These are phyloP conservation scores for Meloidogyne hapla DNA, from an alignment of 1,140 invertebrate genomes.

Conservation along the genomic window DNA sequence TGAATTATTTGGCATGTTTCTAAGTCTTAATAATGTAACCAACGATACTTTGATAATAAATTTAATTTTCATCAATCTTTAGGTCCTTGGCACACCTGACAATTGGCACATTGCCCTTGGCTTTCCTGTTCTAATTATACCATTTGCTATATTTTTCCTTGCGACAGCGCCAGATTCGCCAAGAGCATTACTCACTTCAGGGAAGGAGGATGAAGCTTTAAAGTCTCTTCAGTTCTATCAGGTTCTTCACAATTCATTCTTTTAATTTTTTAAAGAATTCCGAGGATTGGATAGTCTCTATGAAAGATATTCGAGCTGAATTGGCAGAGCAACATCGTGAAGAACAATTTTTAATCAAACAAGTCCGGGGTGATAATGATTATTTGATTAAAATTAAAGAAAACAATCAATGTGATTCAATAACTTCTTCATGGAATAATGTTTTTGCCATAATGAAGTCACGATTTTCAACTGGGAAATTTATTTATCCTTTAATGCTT, in stretches of 20 bases:
- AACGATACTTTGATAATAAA: too few relatives aligned
- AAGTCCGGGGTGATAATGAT: too few relatives aligned
- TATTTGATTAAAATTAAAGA: too few relatives aligned
- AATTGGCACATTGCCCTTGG: slow-evolving; percentile 44
- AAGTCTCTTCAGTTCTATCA: slow-evolving; percentile 47
- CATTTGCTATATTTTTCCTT: slow-evolving; percentile 32
- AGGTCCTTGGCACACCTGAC: slow-evolving; percentile 32
- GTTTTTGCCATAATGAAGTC: slow-evolving; percentile 11
- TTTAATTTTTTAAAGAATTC: slow-evolving; percentile 34
- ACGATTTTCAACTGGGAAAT: slow-evolving; percentile 41
- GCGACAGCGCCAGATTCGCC: slow-evolving; percentile 43
- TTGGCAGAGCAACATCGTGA: neutral
- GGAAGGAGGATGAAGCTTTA: slow-evolving; percentile 33
- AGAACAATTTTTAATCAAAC: neutral
- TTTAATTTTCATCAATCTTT: slow-evolving; percentile 20
- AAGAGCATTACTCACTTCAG: slow-evolving; percentile 34
- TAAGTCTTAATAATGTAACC: slow-evolving; percentile 29
- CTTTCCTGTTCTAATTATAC: slow-evolving; percentile 39
- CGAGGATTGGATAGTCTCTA: slow-evolving; percentile 45
- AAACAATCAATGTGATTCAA: too few relatives aligned
- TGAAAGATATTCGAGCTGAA: slow-evolving; percentile 41
- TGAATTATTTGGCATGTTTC: slow-evolving; percentile 46
- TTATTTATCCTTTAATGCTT: slow-evolving; percentile 44
- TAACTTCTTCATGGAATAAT: too few relatives aligned
- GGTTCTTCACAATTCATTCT: slow-evolving; percentile 23